phyloP scores from a whole-genome alignment of 2,113 vertebrate species.

The mouse (Mus musculus) region DNA sequence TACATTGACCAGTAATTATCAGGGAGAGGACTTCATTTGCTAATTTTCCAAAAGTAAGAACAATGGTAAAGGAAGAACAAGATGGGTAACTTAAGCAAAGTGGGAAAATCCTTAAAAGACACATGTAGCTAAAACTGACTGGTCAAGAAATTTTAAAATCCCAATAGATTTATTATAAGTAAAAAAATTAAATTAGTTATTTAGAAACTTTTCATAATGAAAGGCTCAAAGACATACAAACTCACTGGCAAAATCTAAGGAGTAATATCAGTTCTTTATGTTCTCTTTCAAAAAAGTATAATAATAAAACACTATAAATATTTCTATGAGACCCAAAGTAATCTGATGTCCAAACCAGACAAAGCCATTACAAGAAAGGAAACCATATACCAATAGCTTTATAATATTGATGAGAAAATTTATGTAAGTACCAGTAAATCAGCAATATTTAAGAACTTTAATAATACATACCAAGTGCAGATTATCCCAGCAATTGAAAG shows the following conservation, averaged over 20 bases:
- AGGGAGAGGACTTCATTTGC: neutral
- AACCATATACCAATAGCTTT: neutral
- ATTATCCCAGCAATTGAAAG: neutral
- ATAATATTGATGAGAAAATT: neutral
- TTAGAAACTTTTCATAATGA: neutral
- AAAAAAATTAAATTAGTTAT: neutral
- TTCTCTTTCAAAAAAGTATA: neutral
- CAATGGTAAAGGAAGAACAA: neutral
- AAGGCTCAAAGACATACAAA: neutral
- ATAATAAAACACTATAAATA: neutral
- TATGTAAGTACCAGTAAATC: neutral
- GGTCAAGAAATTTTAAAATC: neutral
- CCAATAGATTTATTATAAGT: neutral
- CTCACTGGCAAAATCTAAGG: neutral
- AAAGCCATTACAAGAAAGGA: neutral
- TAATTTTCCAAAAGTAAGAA: neutral
- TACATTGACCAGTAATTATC: too few relatives aligned
- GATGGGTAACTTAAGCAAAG: neutral
- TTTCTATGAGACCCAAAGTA: neutral
- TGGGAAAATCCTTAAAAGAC: neutral
- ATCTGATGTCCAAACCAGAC: neutral
- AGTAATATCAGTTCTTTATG: neutral
- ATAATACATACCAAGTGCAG: neutral
- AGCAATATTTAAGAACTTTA: neutral
- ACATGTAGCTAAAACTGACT: neutral